Evolutionary conservation across 2,797 vertebrate species (phyloP), one percentile per base, ranked within the genome.

Genomic region (Malacoraja senta): DNA sequence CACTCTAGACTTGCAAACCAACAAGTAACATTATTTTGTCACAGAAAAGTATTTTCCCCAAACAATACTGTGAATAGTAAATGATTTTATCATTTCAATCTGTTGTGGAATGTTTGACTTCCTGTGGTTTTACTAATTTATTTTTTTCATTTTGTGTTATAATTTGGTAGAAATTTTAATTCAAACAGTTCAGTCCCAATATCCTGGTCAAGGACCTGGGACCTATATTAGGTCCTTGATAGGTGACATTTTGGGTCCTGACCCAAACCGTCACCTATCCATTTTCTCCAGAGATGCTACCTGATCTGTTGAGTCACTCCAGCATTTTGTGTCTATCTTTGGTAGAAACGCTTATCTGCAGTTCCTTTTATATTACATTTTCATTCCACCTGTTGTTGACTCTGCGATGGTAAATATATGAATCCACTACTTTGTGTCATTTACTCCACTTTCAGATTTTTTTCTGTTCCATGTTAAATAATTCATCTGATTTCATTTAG

Each of bases 61-160:
- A 61, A 13, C 26, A 84, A 84, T 21, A 80, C 7, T 13, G 13
- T 84, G 81, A 29, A 53, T 84, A 3, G 6, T 61, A 58, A 84
- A 84, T 58, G 44, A 83, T 83, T 61, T 83, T 84, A 84, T n/a
- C 12, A 81, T 26, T 84, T 84, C 44, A 84, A 84, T 58, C 44
- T 83, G 58, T 24, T 83, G 13, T 58, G 61, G 53, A 29, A 61
- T 84, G 53, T 24, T 84, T 3, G 29, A 61, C 44, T 53, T 53
- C 44, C 44, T 53, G 44, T 53, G 3, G 26, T 84, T 58, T 29
- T n/a, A 26, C 44, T 61, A 12, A 12, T n/a, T 9, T 84, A 83
- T 26, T 84, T 79, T 53, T 79, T 79, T 79, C n/a, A 79, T 35
- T 17, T 19, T 38, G 32, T 76, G 26, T 76, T 76, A 26, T 76